Percentiles rank a stretch among this genome's conserved stretches.
Evolutionary conservation across 2,797 vertebrate species (phyloP).

Genomic region (Sebastes vulpes): DNA sequence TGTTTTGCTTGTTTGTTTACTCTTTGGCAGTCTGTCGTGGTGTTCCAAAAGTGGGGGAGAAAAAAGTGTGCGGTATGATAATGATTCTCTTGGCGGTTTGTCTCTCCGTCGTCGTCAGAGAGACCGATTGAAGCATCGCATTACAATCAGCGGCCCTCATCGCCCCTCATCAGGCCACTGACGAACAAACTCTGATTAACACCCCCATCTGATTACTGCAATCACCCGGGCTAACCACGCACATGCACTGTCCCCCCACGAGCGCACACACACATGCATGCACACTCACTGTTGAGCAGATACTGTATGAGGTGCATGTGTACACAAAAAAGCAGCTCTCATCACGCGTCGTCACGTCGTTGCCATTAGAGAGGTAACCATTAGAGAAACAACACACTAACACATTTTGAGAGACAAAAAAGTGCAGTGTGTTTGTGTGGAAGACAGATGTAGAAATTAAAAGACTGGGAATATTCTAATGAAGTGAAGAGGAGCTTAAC

Average conservation of each 20-base stretch:
- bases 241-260: slow-evolving; percentile 68
- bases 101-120: slow-evolving; percentile 68
- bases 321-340: slow-evolving; percentile 49
- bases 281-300: slow-evolving; percentile 29
- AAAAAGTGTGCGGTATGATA: slow-evolving; percentile 48
- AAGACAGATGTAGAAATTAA: slow-evolving; percentile 1
- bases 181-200: slow-evolving; percentile 90
- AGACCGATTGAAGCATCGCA: slow-evolving; percentile 81
- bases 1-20: slow-evolving; percentile 79
- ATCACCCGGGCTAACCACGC: slow-evolving; percentile 81
- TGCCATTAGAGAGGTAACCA: slow-evolving; percentile 44
- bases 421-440: slow-evolving; percentile 25
- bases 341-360: slow-evolving; percentile 31
- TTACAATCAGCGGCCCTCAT: slow-evolving; percentile 88
- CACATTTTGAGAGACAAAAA: slow-evolving; percentile 17
- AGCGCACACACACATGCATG: slow-evolving; percentile 12
- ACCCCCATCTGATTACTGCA: slow-evolving; percentile 88
- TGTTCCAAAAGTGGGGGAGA: slow-evolving; percentile 30
- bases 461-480: slow-evolving; percentile 1
- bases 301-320: slow-evolving; percentile 7
- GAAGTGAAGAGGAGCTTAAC: slow-evolving; percentile 4
- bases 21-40: slow-evolving; percentile 35
- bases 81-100: slow-evolving; percentile 73
- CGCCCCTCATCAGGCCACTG: slow-evolving; percentile 87
- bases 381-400: slow-evolving; percentile 30